These are phyloP conservation scores for Sibirionetta formosa DNA, from an alignment of 2,797 vertebrate species.

Conservation along the genomic window DNA sequence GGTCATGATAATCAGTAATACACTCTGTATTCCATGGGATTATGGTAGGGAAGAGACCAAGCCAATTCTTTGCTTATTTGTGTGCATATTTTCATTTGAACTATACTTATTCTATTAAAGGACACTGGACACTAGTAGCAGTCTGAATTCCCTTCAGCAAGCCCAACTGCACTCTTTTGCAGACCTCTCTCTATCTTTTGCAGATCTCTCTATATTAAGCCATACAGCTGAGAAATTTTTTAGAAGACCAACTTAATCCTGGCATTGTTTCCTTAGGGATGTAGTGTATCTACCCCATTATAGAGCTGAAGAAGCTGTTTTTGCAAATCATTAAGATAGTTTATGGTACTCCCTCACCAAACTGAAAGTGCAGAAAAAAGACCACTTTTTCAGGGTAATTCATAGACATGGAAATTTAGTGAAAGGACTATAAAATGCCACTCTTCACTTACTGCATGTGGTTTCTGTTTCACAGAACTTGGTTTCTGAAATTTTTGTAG, in stretches of 20 bases:
- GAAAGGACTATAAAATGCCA: not conserved
- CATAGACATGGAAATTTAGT: not conserved
- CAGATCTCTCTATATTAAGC: not conserved
- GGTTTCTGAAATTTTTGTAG: not conserved
- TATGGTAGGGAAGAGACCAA: not conserved
- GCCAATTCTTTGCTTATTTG: not conserved
- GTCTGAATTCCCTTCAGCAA: constrained; percentile 11
- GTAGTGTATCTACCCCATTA: not conserved
- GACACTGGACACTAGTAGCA: not conserved
- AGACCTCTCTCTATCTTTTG: not conserved
- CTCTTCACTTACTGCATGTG: not conserved
- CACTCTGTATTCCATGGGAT: fast-evolving
- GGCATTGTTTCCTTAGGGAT: not conserved
- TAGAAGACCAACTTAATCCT: not conserved
- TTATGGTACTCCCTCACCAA: not conserved
- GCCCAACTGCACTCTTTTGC: not conserved
- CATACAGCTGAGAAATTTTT: constrained; percentile 10
- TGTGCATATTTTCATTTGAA: not conserved
- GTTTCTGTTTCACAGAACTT: not conserved
- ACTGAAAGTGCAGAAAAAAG: not conserved
- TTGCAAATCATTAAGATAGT: not conserved
- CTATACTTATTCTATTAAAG: not conserved
- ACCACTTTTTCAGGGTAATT: not conserved
- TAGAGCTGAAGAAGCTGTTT: not conserved
- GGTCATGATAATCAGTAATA: not conserved